These are phyloP conservation scores for Poeciliopsis occidentalis DNA, from an alignment of 2,113 vertebrate genomes.

Conservation along the genomic window DNA sequence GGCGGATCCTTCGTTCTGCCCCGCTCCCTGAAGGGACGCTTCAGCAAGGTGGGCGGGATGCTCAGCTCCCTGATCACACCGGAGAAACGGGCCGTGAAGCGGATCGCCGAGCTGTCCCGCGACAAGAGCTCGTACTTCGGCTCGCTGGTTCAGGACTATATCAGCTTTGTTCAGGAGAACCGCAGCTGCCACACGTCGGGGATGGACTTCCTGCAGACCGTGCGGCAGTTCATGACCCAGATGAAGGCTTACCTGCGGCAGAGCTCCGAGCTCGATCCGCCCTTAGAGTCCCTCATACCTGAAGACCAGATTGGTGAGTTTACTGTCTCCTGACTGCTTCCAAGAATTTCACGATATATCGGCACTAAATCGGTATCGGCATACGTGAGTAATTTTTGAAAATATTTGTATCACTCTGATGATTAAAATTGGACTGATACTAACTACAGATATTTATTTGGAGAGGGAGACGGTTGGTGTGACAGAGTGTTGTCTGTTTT, in stretches of 20 bases:
- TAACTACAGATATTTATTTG: no score
- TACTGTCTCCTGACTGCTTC: background rate
- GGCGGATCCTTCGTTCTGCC: slow-evolving; percentile 86
- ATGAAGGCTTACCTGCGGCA: slow-evolving; percentile 96
- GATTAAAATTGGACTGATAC: no score
- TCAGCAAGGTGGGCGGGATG: slow-evolving; percentile 90
- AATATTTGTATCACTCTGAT: no score
- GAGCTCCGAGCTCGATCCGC: slow-evolving; percentile 94
- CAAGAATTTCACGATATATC: no score
- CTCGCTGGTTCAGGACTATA: slow-evolving; percentile 93
- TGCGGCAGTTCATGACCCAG: slow-evolving; percentile 96
- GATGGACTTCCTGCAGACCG: slow-evolving; percentile 90
- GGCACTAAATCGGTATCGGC: no score
- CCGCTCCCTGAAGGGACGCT: slow-evolving; percentile 87
- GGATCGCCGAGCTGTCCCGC: slow-evolving; percentile 86
- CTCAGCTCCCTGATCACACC: slow-evolving; percentile 93
- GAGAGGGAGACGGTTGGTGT: no score
- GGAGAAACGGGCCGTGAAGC: slow-evolving; percentile 87
- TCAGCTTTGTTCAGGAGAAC: slow-evolving; percentile 94
- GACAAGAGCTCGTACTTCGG: slow-evolving; percentile 95
- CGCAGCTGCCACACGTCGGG: slow-evolving; percentile 90
- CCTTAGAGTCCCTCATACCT: slow-evolving; percentile 92
- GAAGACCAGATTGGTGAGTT: slow-evolving; percentile 95
- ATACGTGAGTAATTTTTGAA: no score
- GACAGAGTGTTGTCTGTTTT: no score